Conservation (phyloP, 2,888 invertebrate genomes). For the Caenorhabditis doughertyi region DNA sequence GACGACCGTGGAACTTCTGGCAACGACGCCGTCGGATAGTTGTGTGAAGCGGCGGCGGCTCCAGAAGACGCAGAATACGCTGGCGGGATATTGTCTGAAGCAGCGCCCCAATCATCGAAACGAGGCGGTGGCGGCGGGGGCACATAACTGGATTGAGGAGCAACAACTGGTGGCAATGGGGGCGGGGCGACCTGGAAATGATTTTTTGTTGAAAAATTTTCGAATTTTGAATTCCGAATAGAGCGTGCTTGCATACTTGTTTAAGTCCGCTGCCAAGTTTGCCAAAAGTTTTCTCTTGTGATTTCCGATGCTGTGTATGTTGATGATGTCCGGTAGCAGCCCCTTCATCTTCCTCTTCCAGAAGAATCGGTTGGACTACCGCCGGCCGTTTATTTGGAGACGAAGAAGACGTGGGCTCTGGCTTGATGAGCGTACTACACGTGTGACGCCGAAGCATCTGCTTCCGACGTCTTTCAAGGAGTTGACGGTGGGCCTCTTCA, state of each 20-base stretch:
- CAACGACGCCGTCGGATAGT: background rate
- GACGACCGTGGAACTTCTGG: slow-evolving; percentile 6
- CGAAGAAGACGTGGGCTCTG: slow-evolving; percentile 1
- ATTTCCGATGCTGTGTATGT: background rate
- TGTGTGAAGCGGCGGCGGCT: background rate
- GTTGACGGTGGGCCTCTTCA: slow-evolving; percentile 69
- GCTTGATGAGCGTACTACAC: slow-evolving; percentile 67
- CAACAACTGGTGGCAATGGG: slow-evolving; percentile 21
- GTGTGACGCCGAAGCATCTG: slow-evolving; percentile 75
- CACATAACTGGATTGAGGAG: slow-evolving; percentile 20
- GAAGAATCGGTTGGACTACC: background rate
- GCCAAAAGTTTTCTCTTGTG: background rate
- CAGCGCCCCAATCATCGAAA: slow-evolving; percentile 54
- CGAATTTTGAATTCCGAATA: background rate
- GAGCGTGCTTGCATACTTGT: background rate
- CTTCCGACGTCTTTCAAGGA: slow-evolving; percentile 69
- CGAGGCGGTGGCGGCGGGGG: slow-evolving; percentile 2
- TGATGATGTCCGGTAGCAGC: background rate
- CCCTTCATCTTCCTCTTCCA: slow-evolving; percentile 31
- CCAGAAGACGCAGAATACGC: background rate
- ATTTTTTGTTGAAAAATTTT: background rate
- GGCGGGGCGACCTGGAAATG: slow-evolving; percentile 14
- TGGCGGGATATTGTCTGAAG: slow-evolving; percentile 24
- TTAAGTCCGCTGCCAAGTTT: background rate
- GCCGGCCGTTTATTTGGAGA: slow-evolving; percentile 32